Evolutionary conservation across 2,888 invertebrate genomes (phyloP), one percentile per base, ranked within the genome.

Genomic region (Eupsilia transversa): DNA sequence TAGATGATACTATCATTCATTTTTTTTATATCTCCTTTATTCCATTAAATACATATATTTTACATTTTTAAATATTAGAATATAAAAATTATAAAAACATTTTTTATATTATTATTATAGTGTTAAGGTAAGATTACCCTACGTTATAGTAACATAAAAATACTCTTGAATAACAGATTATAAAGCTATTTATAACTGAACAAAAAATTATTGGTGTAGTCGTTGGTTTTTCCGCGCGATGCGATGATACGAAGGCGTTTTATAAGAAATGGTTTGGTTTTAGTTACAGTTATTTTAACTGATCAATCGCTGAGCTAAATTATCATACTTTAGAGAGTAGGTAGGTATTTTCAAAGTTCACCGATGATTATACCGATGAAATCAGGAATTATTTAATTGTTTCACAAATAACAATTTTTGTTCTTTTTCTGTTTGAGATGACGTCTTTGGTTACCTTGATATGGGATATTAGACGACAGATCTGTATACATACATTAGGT

Each of bases 281-380:
- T 56, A 74, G 30, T 46, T 17, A 74, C 63, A 63, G 74, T 74
- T 74, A 72, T 0, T 43, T 23, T 23, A 17, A 23, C 6, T 14
- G 38, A 41, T 72, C 20, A 72, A 41, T 46, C 12, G 12, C 3
- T 3, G 12, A 71, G 0, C 1, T 27, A 54, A 49, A 54, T 27
- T 6, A 54, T 27, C n/a, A 54, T 54, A 27, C 27, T 49, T 49
- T 17, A 9, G 23, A 10, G 23, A 49, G 12, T 41, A 41, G 12
- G 14, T 14, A 12, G 23, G 46, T 46, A 23, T 23, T 23, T 49
- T n/a, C n/a, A n/a, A 52, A 52, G 1, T n/a, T n/a, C 52, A 52
- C n/a, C 12, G 10, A 49, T 49, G 4, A n/a, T 10, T 49, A n/a
- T 49, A 52, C n/a, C n/a, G 3, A 46, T 46, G 6, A 20, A 20